These are phyloP conservation scores for Gymnocypris eckloni DNA, from an alignment of 2,797 vertebrate genomes.

Conservation along the genomic window DNA sequence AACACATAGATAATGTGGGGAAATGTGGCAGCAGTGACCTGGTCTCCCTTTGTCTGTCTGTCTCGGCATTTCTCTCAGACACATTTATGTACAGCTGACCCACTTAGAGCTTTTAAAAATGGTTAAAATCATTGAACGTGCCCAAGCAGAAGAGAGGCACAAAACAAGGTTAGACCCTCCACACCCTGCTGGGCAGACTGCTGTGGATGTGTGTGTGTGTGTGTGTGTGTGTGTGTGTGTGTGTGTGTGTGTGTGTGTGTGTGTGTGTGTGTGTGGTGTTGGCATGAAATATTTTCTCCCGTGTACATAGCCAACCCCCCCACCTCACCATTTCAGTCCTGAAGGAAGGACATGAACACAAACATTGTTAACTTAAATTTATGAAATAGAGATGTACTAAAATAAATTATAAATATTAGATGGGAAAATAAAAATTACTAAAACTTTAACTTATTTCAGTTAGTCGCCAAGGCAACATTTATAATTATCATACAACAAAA, in stretches of 20 bases:
- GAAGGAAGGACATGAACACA: slow-evolving; percentile 63
- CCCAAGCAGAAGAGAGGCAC: slow-evolving; percentile 55
- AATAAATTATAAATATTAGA: background rate
- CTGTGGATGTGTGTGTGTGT: slow-evolving; percentile 31
- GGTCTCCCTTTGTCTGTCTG: slow-evolving; percentile 21
- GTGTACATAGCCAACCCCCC: slow-evolving; percentile 40
- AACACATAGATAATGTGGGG: background rate
- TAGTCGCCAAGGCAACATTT: too few species aligned
- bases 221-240: background rate
- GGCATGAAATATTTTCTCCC: slow-evolving; percentile 56
- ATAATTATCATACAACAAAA: too few species aligned
- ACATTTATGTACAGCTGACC: slow-evolving; percentile 59
- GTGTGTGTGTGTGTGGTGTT: background rate
- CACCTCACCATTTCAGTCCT: slow-evolving; percentile 59
- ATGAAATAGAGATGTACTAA: background rate
- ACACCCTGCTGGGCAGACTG: slow-evolving; percentile 57
- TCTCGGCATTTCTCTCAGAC: slow-evolving; percentile 47
- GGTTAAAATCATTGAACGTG: slow-evolving; percentile 54
- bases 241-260: slow-evolving; percentile 24
- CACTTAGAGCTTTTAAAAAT: slow-evolving; percentile 60
- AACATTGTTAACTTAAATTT: background rate
- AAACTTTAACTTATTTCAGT: background rate
- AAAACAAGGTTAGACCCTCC: slow-evolving; percentile 62
- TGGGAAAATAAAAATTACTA: background rate
- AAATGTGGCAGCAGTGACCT: slow-evolving; percentile 19